Base-by-base conservation (phyloP, 2,113 vertebrate genomes). In the Aptenodytes forsteri region DNA sequence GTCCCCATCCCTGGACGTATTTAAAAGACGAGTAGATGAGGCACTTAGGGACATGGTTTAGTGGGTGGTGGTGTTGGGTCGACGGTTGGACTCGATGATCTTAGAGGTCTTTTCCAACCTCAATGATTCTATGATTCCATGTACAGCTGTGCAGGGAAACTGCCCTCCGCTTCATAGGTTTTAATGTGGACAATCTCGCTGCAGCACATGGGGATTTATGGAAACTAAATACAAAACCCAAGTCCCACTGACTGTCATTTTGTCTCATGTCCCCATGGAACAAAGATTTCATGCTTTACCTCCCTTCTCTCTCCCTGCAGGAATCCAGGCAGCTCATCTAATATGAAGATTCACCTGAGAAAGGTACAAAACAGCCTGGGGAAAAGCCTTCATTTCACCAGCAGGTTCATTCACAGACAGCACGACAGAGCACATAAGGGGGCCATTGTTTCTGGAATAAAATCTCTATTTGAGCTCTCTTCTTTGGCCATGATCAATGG, bases 371-470 rank as follows among this genome's bases (percentile, higher is more conserved):
- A 91, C 30, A 65, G 87, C 73, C 94, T 8, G 12, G 44, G 86
- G 75, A 96, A 96, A 92, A 91, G 50, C 94, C 96, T 94, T 95
- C 87, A 89, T 97, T 96, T 96, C 93, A 97, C 97, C 97, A 97
- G 97, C 96, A 80, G 86, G 66, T 83, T 96, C 82, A 81, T 93
- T 96, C 95, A 94, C 85, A 90, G 86, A 90, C 69, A 96, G 88
- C 83, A 86, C 2, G 2, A 91, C 81, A 72, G 64, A 66, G 73
- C 49, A 83, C 88, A 97, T 96, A 97, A 97, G 93, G 86, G 87
- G 46, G 46, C 5, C 83, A 93, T 98, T 97, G 97, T 98, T 95
- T 93, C 84, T 87, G 80, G 95, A 98, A 97, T 96, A 97, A 96
- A 98, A 95, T 97, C 89, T 96, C 94, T 62, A 77, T 96, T 97